Evolutionary conservation across 2,113 vertebrate species (phyloP).

Genomic region (Lycaon pictus): DNA sequence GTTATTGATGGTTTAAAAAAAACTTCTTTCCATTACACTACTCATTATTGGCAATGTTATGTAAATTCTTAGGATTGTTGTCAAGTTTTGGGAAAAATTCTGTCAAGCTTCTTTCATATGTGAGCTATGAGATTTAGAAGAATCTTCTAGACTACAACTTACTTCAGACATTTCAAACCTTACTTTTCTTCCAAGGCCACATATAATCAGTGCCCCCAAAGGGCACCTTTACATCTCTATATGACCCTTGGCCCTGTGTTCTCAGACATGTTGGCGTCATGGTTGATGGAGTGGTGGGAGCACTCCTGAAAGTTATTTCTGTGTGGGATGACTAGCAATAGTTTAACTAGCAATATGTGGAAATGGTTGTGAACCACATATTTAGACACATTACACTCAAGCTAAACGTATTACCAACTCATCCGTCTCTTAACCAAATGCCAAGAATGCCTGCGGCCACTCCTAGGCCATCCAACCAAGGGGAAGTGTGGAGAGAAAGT

Average conservation of each 20-base stretch:
- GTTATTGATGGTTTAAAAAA: constrained; percentile 25
- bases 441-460: not conserved
- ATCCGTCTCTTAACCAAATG: not conserved
- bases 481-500: not conserved
- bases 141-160: not conserved
- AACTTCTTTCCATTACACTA: not conserved
- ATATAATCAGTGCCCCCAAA: not conserved
- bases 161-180: not conserved
- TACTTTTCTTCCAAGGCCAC: not conserved
- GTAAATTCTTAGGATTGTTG: not conserved
- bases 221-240: not conserved
- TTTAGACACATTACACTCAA: not conserved
- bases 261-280: not conserved
- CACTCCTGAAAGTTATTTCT: not conserved
- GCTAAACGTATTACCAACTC: not conserved
- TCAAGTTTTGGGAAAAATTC: constrained; percentile 4
- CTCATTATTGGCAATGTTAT: not conserved
- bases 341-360: not conserved
- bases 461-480: not conserved
- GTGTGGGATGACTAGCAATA: not conserved
- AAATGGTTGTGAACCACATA: not conserved
- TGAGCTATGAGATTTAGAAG: not conserved
- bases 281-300: not conserved
- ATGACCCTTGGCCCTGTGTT: not conserved
- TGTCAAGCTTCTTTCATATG: not conserved